Percentiles rank a stretch among this genome's conserved stretches.
These are phyloP conservation scores for Rhabdomys dilectus DNA, from an alignment of 2,113 vertebrate genomes.

Conservation along the genomic window DNA sequence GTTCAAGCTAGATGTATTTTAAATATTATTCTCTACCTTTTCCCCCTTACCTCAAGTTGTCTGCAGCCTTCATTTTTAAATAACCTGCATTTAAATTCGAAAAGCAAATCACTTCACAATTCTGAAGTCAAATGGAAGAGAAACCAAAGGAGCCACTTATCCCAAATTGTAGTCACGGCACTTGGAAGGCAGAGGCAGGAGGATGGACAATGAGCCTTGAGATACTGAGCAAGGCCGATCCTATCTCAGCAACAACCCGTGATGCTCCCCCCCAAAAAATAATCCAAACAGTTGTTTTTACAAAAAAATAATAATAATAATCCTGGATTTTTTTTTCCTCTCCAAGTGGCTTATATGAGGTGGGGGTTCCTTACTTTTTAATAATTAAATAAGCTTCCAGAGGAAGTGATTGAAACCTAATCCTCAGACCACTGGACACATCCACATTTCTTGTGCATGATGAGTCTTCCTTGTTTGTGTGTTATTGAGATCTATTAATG, in stretches of 20 bases:
- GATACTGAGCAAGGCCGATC: not conserved
- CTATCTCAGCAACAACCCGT: not conserved
- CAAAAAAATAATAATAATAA: not conserved
- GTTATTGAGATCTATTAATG: conserved; percentile 78
- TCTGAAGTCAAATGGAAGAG: conserved; percentile 36
- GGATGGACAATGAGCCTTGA: not conserved
- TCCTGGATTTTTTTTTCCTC: not conserved
- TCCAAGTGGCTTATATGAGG: conserved; percentile 10
- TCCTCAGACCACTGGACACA: conserved; percentile 57
- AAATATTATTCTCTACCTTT: conserved; percentile 32
- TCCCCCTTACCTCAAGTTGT: not conserved
- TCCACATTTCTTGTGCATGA: conserved; percentile 68
- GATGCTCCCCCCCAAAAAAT: not conserved
- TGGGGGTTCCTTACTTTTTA: conserved; percentile 40
- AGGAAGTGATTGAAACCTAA: conserved; percentile 65
- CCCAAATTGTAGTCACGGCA: not conserved
- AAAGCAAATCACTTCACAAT: conserved; percentile 49
- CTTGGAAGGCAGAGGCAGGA: not conserved
- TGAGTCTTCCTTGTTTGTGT: conserved; percentile 52
- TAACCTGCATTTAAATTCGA: conserved; percentile 21
- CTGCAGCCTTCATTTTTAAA: not conserved
- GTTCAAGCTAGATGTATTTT: not conserved
- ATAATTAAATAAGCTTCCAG: conserved; percentile 70
- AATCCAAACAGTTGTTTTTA: not conserved
- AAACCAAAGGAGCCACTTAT: not conserved